phyloP scores from a whole-genome alignment of 2,888 invertebrate genomes.

The Oligia latruncula region DNA sequence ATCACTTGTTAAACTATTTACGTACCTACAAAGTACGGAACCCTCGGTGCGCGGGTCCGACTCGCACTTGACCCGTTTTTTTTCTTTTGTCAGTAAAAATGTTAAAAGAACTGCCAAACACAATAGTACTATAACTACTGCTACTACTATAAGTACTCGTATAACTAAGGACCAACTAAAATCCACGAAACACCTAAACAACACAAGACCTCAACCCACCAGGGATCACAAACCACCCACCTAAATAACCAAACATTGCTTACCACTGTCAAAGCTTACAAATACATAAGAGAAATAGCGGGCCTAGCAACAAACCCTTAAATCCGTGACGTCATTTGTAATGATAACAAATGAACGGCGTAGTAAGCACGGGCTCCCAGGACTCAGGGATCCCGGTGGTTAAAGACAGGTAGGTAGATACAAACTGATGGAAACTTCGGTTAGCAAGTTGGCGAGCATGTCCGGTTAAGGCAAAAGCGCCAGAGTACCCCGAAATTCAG shows the following conservation, averaged over 20 bases:
- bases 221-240: conserved; percentile 22
- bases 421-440: background rate
- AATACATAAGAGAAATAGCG: conserved; percentile 59
- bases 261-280: conserved; percentile 57
- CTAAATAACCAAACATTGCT: conserved; percentile 45
- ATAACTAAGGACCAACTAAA: background rate
- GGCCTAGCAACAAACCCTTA: conserved; percentile 56
- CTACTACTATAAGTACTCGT: background rate
- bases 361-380: conserved; percentile 63
- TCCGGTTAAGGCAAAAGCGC: too few species aligned
- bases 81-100: too few species aligned
- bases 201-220: conserved; percentile 5
- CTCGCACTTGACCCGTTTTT: too few species aligned
- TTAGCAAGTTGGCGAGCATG: conserved; percentile 5
- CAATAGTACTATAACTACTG: too few species aligned
- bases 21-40: too few species aligned
- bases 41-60: too few species aligned
- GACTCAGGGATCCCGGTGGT: conserved; percentile 66
- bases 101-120: background rate
- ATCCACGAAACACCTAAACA: background rate
- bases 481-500: too few species aligned
- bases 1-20: too few species aligned
- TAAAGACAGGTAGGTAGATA: conserved; percentile 58
- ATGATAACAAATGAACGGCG: conserved; percentile 76
- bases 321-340: conserved; percentile 63